Evolutionary conservation across 2,113 vertebrate genomes (phyloP).

Genomic region (Sciurus niger): DNA sequence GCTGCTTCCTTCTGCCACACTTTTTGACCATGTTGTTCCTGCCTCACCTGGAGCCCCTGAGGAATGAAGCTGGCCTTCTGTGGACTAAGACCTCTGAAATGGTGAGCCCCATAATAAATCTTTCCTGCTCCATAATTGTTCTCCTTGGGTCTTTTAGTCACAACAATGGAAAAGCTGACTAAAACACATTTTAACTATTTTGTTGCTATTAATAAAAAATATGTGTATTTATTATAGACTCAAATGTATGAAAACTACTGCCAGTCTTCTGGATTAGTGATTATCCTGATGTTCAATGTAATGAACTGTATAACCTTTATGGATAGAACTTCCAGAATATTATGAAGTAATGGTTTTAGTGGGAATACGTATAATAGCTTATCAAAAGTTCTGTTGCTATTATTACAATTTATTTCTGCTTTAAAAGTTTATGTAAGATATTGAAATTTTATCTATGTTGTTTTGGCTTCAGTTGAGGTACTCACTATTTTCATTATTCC

Average conservation of each 20-base stretch:
- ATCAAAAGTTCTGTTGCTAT: neutral
- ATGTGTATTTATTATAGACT: neutral
- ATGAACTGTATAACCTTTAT: neutral
- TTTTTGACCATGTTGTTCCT: too few relatives aligned
- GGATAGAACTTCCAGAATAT: neutral
- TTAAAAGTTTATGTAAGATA: neutral
- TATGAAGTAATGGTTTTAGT: neutral
- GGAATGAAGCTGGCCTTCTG: too few relatives aligned
- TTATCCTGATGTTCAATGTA: neutral
- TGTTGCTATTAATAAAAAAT: neutral
- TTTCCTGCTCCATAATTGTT: too few relatives aligned
- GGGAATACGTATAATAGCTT: neutral
- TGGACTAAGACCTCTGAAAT: too few relatives aligned
- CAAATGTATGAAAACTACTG: neutral
- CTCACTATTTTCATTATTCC: slow-evolving; percentile 8
- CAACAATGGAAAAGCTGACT: too few relatives aligned
- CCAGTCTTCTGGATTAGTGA: neutral
- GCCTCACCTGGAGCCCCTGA: too few relatives aligned
- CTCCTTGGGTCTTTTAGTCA: too few relatives aligned
- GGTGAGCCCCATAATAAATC: too few relatives aligned
- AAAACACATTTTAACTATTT: neutral
- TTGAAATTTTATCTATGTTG: neutral
- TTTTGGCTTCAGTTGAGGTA: neutral
- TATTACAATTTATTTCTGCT: neutral
- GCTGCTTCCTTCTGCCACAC: too few relatives aligned